Evolutionary conservation across 1,140 invertebrate species (phyloP).

Genomic region (Drosophila subpulchrella): DNA sequence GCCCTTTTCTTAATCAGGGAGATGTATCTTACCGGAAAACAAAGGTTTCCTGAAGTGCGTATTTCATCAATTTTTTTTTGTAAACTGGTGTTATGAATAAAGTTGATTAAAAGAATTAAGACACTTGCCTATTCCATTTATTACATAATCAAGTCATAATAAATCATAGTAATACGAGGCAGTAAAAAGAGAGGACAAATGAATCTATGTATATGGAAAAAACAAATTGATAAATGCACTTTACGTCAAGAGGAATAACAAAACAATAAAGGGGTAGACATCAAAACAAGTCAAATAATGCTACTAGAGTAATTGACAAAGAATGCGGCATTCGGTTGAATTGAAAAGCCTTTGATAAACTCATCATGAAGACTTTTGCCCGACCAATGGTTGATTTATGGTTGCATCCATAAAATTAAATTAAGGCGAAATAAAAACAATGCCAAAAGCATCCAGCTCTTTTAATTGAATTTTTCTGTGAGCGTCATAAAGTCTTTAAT

Average conservation of each 20-base stretch:
- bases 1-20: too few species aligned
- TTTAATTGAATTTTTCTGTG: constrained; percentile 51
- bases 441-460: constrained; percentile 47
- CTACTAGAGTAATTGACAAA: constrained; percentile 61
- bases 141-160: constrained; percentile 71
- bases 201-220: constrained; percentile 16
- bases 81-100: too few species aligned
- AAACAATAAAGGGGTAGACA: constrained; percentile 33
- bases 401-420: constrained; percentile 67
- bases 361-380: constrained; percentile 41
- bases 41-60: too few species aligned
- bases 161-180: constrained; percentile 65
- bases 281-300: constrained; percentile 32
- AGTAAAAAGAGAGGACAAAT: constrained; percentile 8
- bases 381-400: constrained; percentile 75
- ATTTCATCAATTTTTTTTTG: too few species aligned
- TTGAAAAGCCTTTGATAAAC: constrained; percentile 76
- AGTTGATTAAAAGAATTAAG: constrained; percentile 47
- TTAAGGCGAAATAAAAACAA: constrained; percentile 63
- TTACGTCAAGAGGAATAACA: constrained; percentile 43
- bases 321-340: constrained; percentile 70
- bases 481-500: constrained; percentile 47
- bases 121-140: constrained; percentile 17
- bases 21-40: too few species aligned
- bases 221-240: constrained; percentile 64